Evolutionary conservation across 2,888 invertebrate species (phyloP).

Genomic region (Eilema sororculum): DNA sequence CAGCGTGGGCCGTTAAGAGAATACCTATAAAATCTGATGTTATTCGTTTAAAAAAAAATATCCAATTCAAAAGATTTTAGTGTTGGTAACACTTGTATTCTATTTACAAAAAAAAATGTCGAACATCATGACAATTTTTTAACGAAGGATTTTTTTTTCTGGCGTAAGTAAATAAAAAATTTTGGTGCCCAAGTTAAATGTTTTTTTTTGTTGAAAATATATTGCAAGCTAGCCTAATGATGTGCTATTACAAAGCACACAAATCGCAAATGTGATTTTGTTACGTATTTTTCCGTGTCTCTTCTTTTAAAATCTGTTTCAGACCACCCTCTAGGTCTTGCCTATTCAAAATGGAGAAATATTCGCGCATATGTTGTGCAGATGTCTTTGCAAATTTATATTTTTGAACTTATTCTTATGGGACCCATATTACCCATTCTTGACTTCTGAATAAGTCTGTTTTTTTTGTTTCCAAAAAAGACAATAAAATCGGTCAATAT

Average conservation of each 20-base stretch:
- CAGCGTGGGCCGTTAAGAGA: slow-evolving; percentile 5
- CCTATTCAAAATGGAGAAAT: not conserved
- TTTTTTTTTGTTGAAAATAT: not conserved
- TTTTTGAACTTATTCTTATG: not conserved
- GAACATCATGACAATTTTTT: too few species aligned
- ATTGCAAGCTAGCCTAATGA: not conserved
- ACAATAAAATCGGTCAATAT: not conserved
- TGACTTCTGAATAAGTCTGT: not conserved
- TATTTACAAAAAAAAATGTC: not conserved
- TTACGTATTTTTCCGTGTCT: not conserved
- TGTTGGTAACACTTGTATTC: too few species aligned
- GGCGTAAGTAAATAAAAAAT: too few species aligned
- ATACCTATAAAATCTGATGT: slow-evolving; percentile 10
- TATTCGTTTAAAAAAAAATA: slow-evolving; percentile 32
- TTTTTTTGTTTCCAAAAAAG: not conserved
- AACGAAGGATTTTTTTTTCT: too few species aligned
- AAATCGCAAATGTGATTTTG: not conserved
- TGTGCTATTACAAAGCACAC: not conserved
- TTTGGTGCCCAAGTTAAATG: too few species aligned
- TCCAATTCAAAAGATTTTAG: not conserved
- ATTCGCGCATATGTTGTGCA: slow-evolving; percentile 1
- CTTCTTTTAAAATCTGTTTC: not conserved
- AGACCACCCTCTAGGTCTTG: not conserved
- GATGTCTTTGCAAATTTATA: not conserved
- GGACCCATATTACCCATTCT: not conserved